A percentile compares a stretch with the other conserved stretches of the same genome.
phyloP scores from a whole-genome alignment of 1,140 invertebrate species.

The Lycorma delicatula region DNA sequence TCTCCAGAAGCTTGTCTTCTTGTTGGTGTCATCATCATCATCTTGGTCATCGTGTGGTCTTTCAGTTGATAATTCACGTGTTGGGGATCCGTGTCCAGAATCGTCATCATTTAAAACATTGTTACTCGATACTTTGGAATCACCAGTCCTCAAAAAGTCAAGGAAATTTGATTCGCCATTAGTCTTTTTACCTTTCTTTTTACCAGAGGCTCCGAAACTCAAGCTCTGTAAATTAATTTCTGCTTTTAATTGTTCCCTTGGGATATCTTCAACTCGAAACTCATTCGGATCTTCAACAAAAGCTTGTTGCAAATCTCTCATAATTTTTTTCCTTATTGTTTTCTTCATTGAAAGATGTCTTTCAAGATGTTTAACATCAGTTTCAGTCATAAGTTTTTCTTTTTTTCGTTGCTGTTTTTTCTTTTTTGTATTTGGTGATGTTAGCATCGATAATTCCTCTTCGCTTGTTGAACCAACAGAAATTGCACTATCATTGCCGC shows the following conservation, averaged over 20 bases:
- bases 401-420: slow-evolving; percentile 45
- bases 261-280: slow-evolving; percentile 55
- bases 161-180: slow-evolving; percentile 55
- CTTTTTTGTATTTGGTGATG: slow-evolving; percentile 46
- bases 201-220: slow-evolving; percentile 45
- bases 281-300: slow-evolving; percentile 66
- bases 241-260: slow-evolving; percentile 55
- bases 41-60: slow-evolving; percentile 31
- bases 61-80: slow-evolving; percentile 38
- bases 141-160: slow-evolving; percentile 52
- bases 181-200: slow-evolving; percentile 37
- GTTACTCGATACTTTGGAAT: slow-evolving; percentile 25
- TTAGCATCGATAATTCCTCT: slow-evolving; percentile 41
- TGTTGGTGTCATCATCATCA: slow-evolving; percentile 42
- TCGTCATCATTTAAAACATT: slow-evolving; percentile 40
- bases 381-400: slow-evolving; percentile 51
- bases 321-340: slow-evolving; percentile 75
- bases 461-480: slow-evolving; percentile 42
- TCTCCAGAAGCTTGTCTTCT: slow-evolving; percentile 62
- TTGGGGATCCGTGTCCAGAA: slow-evolving; percentile 44
- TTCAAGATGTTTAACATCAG: slow-evolving; percentile 66
- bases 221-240: slow-evolving; percentile 56
- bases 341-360: slow-evolving; percentile 80
- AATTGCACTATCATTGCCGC: slow-evolving; percentile 43
- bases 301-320: slow-evolving; percentile 67